Base-by-base conservation (phyloP, 2,888 invertebrate genomes). In the Erebia palarica region DNA sequence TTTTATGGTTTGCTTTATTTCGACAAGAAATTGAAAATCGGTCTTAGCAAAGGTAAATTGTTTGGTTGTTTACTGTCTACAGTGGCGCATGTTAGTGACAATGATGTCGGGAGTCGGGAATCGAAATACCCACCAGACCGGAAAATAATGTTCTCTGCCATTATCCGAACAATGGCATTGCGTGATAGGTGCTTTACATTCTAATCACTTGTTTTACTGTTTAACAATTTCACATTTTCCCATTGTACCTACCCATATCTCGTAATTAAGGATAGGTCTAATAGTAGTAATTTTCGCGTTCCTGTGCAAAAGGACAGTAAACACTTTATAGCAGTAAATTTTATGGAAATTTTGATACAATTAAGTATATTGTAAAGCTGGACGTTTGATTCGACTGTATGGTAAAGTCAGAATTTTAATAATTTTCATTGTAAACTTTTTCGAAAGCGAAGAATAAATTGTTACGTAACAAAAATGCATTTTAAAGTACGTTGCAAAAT, bases 111-210 rank as follows among this genome's bases (percentile, higher is more conserved):
- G 44, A 61, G 36, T 44, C 16, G 44, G 44, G 44, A 61, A 59
- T 59, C 59, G 14, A 59, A 44, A 44, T 44, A 11, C 44, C 16
- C 11, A 61, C 44, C 18, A 11, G 44, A 61, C 61, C 44, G 16
- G 61, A 61, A 61, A 61, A 47, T 61, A 44, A 16, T 14, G n/a
- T 59, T 11, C 42, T 42, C 10, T 44, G 44, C 61, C 4, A 42
- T 47, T 61, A 47, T 47, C 16, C 4, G 42, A 44, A 16, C 18
- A 61, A 44, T 47, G 61, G 11, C 11, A 44, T 18, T 27, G 58
- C 27, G 3, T 58, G 10, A 51, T n/a, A n/a, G 14, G 14, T 51
- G n/a, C n/a, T 51, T 51, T 1, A 51, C n/a, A 14, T 51, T 51
- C 5, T n/a, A 51, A 51, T n/a, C n/a, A n/a, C 0, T 51, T 51